A percentile compares a stretch with the other conserved stretches of the same genome.
Evolutionary conservation across 2,113 vertebrate species (phyloP).

Genomic region (Scolopax mira): DNA sequence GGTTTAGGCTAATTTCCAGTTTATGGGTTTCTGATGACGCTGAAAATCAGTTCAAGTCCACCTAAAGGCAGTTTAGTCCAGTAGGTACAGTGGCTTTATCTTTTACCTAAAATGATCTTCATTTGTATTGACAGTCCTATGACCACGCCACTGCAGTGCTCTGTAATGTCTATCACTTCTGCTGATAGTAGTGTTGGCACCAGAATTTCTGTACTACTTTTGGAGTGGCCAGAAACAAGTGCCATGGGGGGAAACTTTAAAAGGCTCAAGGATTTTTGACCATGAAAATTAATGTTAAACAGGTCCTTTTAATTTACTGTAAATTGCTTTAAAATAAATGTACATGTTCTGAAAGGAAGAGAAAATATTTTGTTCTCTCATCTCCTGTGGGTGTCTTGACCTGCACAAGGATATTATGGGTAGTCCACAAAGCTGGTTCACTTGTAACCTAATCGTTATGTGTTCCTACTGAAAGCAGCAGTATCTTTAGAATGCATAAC

Average conservation of each 20-base stretch:
- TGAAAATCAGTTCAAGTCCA: neutral
- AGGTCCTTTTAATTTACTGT: neutral
- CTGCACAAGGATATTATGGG: neutral
- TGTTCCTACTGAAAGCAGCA: neutral
- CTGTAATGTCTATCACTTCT: neutral
- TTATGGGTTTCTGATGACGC: neutral
- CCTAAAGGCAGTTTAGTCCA: neutral
- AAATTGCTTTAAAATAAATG: neutral
- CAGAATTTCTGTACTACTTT: neutral
- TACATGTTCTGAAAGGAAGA: neutral
- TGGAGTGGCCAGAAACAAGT: neutral
- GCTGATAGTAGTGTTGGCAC: neutral
- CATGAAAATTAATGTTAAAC: neutral
- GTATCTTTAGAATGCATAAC: neutral
- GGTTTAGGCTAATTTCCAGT: neutral
- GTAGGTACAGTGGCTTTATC: neutral
- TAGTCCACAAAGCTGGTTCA: neutral
- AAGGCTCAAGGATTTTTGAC: neutral
- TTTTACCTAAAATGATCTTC: neutral
- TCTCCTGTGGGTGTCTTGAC: neutral
- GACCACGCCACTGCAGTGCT: neutral
- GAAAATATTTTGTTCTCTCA: neutral
- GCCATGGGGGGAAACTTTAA: neutral
- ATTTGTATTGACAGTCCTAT: neutral
- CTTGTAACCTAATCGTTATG: neutral